Percentiles rank a stretch among this genome's conserved stretches.
phyloP scores from a whole-genome alignment of 53 echinoderm and acorn worm species.

The Hippasteria phrygiana region DNA sequence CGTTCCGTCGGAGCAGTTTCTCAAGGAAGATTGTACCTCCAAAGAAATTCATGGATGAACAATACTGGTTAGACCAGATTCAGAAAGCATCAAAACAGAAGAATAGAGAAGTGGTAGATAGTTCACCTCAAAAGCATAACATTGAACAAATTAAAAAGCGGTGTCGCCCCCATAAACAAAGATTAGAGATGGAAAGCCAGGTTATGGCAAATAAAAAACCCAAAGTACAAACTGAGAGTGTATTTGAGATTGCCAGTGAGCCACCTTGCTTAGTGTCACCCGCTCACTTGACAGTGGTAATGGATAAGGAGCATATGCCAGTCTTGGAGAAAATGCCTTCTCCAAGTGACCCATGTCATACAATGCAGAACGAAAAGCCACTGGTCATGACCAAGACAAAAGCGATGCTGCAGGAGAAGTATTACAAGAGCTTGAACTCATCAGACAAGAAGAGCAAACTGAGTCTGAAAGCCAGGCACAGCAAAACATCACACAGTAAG shows the following conservation, averaged over 20 bases:
- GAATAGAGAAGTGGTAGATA: not conserved
- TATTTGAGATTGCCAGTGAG: not conserved
- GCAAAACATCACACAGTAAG: constrained; percentile 5
- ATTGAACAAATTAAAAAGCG: not conserved
- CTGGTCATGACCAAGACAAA: constrained; percentile 23
- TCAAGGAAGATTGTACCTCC: constrained; percentile 49
- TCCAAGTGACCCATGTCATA: not conserved
- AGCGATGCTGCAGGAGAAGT: constrained; percentile 49
- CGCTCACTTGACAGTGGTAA: not conserved
- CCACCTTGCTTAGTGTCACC: constrained; percentile 14
- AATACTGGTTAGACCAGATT: constrained; percentile 29
- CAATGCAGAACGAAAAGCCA: not conserved
- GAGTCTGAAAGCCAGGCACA: not conserved
- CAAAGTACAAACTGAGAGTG: not conserved
- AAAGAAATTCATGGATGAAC: constrained; percentile 54
- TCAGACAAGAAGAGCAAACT: constrained; percentile 24
- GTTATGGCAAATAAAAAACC: not conserved
- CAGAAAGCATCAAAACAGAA: constrained; percentile 21
- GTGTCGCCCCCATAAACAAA: not conserved
- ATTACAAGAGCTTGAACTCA: constrained; percentile 25
- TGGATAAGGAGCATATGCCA: not conserved
- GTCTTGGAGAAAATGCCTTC: constrained; percentile 24
- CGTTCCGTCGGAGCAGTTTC: constrained; percentile 38
- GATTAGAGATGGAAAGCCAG: not conserved
- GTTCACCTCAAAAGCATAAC: not conserved